Conservation (phyloP, 2,113 vertebrate genomes). For the western clawed frog (Xenopus tropicalis) region DNA sequence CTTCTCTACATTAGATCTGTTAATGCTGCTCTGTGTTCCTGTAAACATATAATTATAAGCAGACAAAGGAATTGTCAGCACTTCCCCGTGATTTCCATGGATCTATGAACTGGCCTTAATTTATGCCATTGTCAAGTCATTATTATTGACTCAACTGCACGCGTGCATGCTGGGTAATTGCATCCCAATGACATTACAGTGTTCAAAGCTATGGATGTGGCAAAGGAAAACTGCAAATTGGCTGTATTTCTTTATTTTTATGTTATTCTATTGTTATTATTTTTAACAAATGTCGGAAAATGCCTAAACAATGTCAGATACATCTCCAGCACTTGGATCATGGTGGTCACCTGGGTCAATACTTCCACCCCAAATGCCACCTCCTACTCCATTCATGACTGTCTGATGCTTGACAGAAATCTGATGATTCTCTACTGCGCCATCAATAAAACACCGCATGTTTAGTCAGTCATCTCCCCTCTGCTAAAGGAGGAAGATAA, state of each 20-base stretch:
- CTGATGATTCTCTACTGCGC: too few relatives aligned
- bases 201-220: background rate
- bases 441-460: too few relatives aligned
- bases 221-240: too few relatives aligned
- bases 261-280: too few relatives aligned
- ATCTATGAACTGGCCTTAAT: background rate
- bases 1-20: background rate
- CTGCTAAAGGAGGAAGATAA: too few relatives aligned
- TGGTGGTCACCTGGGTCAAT: too few relatives aligned
- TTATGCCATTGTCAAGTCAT: background rate
- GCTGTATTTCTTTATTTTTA: too few relatives aligned
- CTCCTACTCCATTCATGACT: too few relatives aligned
- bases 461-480: too few relatives aligned
- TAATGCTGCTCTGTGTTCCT: background rate
- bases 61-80: slow-evolving; percentile 1
- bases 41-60: background rate
- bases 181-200: background rate
- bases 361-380: too few relatives aligned
- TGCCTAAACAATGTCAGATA: background rate
- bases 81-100: background rate
- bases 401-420: too few relatives aligned
- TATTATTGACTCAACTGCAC: background rate
- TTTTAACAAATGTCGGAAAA: too few relatives aligned
- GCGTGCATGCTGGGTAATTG: background rate
- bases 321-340: background rate